Conservation (phyloP, 2,797 vertebrate species). For the Falco biarmicus region DNA sequence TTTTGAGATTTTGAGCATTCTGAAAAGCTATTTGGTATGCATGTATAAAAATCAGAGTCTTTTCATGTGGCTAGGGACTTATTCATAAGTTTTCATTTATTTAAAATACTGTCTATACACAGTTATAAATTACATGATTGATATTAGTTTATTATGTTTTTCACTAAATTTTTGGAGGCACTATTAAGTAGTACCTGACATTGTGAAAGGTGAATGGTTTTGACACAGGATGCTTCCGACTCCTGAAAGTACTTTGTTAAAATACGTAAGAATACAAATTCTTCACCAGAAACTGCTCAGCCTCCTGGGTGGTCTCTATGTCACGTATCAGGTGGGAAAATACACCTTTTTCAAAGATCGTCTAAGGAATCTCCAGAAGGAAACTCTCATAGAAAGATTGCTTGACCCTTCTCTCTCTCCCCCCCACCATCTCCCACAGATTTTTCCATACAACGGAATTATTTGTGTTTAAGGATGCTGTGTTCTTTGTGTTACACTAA, state of each 20-base stretch:
- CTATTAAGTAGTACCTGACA: background rate
- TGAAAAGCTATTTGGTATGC: background rate
- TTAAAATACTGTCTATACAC: background rate
- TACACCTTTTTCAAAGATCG: background rate
- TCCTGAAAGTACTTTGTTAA: background rate
- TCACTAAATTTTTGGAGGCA: background rate
- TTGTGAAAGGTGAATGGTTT: background rate
- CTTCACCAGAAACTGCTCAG: background rate
- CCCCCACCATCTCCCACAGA: background rate
- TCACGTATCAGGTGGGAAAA: background rate
- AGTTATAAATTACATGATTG: background rate
- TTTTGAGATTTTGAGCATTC: background rate
- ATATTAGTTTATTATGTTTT: background rate
- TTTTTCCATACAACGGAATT: background rate
- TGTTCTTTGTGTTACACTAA: background rate
- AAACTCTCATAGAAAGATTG: background rate
- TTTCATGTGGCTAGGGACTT: background rate
- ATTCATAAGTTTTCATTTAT: accelerated
- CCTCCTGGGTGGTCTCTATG: background rate
- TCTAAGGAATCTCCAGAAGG: background rate
- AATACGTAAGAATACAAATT: background rate
- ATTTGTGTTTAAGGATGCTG: background rate
- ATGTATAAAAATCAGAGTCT: background rate
- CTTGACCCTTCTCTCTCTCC: background rate
- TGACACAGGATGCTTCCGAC: background rate